Conservation (phyloP, 2,888 invertebrate species). For the Polydrusus tereticollis region DNA sequence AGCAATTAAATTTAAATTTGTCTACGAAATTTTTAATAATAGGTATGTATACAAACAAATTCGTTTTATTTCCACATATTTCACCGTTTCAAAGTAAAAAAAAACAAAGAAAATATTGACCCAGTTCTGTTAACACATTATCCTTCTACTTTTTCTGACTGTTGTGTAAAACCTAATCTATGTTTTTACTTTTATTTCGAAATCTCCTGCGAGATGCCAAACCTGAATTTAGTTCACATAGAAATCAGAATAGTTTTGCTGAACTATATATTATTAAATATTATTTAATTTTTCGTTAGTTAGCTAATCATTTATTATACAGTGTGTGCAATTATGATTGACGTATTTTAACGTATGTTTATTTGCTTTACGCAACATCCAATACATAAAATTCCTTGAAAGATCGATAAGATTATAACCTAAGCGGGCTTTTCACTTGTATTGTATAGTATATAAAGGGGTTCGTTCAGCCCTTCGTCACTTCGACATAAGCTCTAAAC, state of each 20-base stretch:
- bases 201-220: constrained; percentile 44
- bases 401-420: too few species aligned
- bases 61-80: constrained; percentile 42
- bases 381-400: too few species aligned
- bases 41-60: constrained; percentile 23
- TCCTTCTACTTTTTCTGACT: constrained; percentile 45
- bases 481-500: too few species aligned
- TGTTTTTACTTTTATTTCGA: constrained; percentile 47
- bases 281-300: neutral
- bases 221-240: constrained; percentile 43
- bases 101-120: constrained; percentile 45
- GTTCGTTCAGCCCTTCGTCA: too few species aligned
- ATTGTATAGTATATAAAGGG: too few species aligned
- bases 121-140: constrained; percentile 41
- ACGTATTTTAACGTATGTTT: too few species aligned
- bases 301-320: too few species aligned
- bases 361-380: too few species aligned
- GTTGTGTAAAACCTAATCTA: constrained; percentile 47
- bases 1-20: neutral
- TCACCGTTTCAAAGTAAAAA: constrained; percentile 28
- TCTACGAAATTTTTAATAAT: constrained; percentile 41
- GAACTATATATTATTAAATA: neutral
- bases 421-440: too few species aligned
- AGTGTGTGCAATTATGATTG: too few species aligned
- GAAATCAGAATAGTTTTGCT: constrained; percentile 25